A percentile compares a stretch with the other conserved stretches of the same genome.
These are phyloP conservation scores for Arothron firmamentum DNA, from an alignment of 2,113 vertebrate species.

Conservation along the genomic window DNA sequence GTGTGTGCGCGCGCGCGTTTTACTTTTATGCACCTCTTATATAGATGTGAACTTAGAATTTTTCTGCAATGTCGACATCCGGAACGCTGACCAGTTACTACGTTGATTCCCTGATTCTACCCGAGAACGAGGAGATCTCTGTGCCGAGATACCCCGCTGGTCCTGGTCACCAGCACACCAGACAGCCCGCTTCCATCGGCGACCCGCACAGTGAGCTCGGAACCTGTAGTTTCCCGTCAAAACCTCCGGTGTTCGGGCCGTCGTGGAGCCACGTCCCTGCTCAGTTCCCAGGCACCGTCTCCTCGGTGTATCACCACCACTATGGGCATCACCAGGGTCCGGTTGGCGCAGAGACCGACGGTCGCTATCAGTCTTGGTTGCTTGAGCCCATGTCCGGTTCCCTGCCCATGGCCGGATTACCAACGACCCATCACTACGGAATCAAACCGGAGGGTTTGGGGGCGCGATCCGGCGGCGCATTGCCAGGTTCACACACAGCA, in stretches of 20 bases:
- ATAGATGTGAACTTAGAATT: slow-evolving; percentile 62
- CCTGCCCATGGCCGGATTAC: slow-evolving; percentile 88
- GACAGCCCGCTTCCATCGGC: slow-evolving; percentile 74
- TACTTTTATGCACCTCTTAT: slow-evolving; percentile 56
- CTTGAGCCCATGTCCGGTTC: slow-evolving; percentile 89
- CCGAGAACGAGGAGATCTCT: slow-evolving; percentile 86
- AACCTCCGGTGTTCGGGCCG: slow-evolving; percentile 84
- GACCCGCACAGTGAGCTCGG: slow-evolving; percentile 89
- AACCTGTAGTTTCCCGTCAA: slow-evolving; percentile 89
- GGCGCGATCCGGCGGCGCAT: slow-evolving; percentile 79
- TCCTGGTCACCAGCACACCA: slow-evolving; percentile 78
- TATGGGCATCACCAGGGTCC: slow-evolving; percentile 86
- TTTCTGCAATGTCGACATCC: slow-evolving; percentile 86
- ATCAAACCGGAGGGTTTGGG: slow-evolving; percentile 90
- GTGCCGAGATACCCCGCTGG: slow-evolving; percentile 81
- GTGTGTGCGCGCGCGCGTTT: slow-evolving; percentile 54
- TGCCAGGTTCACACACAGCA: slow-evolving; percentile 84
- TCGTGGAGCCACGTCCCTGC: slow-evolving; percentile 89
- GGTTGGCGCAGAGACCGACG: slow-evolving; percentile 80
- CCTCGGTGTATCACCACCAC: slow-evolving; percentile 84
- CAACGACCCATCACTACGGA: slow-evolving; percentile 85
- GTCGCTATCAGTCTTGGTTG: slow-evolving; percentile 92
- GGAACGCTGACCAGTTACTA: slow-evolving; percentile 94
- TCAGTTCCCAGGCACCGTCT: slow-evolving; percentile 80
- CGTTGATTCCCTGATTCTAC: slow-evolving; percentile 91